Evolutionary conservation across 1,140 invertebrate species (phyloP), one percentile per base, ranked within the genome.

Genomic region (Bilobella aurantiaca): DNA sequence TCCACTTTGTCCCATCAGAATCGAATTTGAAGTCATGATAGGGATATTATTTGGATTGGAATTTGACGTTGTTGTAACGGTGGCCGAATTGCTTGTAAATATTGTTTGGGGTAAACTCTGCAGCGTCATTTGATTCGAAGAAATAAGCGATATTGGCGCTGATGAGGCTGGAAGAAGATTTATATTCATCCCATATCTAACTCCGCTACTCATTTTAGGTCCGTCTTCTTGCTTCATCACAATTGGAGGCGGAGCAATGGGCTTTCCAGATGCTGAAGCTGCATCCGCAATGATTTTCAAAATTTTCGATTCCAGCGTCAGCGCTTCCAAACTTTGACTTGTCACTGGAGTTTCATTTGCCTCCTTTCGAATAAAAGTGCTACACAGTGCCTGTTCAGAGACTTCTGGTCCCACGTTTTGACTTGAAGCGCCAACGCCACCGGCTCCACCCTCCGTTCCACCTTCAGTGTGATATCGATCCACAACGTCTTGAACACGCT

Each of bases 401-500:
- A n/a, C n/a, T n/a, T n/a, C n/a, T n/a, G n/a, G n/a, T n/a, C n/a
- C n/a, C n/a, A n/a, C n/a, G n/a, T n/a, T n/a, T n/a, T n/a, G n/a
- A n/a, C n/a, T n/a, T n/a, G n/a, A n/a, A n/a, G n/a, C n/a, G n/a
- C n/a, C n/a, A n/a, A n/a, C n/a, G n/a, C n/a, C n/a, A n/a, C n/a
- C n/a, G n/a, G n/a, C 58, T 59, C 28, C 3, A 59, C 53, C 14
- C 14, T 59, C 8, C 31, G 23, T n/a, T 42, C n/a, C 37, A 42
- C 37, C 23, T 12, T 5, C 37, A 30, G 12, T 21, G 25, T 73
- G 66, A 25, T 70, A 68, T 29, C 71, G 64, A 62, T 73, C 58
- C 16, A 73, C 63, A 5, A 73, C 69, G 61, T 73, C 71, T 58
- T 73, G 66, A 5, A 69, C 71, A 18, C 68, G 49, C 59, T 73